phyloP scores from a whole-genome alignment of 2,888 invertebrate species.

The Drosophila birchii region DNA sequence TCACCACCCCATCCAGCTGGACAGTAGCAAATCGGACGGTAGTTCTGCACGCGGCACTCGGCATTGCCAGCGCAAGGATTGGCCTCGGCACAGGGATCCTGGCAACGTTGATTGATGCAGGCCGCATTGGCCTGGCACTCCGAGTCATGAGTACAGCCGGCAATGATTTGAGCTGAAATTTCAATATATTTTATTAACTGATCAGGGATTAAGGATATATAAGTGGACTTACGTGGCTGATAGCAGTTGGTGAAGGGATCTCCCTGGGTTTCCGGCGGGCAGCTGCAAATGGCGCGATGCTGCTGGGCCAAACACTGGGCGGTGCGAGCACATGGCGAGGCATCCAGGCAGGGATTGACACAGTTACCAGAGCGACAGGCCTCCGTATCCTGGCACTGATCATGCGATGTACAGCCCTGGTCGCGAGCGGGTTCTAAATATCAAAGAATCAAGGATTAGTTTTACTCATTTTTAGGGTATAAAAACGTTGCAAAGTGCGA shows the following conservation, averaged over 20 bases:
- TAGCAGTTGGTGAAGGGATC: constrained; percentile 93
- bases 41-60: constrained; percentile 90
- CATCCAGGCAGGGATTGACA: constrained; percentile 89
- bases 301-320: constrained; percentile 91
- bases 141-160: constrained; percentile 90
- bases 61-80: constrained; percentile 93
- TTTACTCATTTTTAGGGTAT: neutral
- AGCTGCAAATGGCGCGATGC: constrained; percentile 92
- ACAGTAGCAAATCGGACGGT: constrained; percentile 93
- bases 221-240: constrained; percentile 74
- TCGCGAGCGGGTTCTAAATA: constrained; percentile 82
- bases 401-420: constrained; percentile 89
- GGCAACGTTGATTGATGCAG: constrained; percentile 92
- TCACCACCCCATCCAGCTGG: constrained; percentile 94
- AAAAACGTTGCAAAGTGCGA: neutral
- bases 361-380: constrained; percentile 90
- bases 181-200: neutral
- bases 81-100: constrained; percentile 91
- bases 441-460: neutral
- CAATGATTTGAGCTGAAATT: constrained; percentile 83
- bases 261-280: constrained; percentile 90
- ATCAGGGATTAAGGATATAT: no score
- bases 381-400: constrained; percentile 90
- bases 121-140: constrained; percentile 92
- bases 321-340: constrained; percentile 90